Evolutionary conservation across 2,888 invertebrate genomes (phyloP).

Genomic region (Coecobrya sp.): DNA sequence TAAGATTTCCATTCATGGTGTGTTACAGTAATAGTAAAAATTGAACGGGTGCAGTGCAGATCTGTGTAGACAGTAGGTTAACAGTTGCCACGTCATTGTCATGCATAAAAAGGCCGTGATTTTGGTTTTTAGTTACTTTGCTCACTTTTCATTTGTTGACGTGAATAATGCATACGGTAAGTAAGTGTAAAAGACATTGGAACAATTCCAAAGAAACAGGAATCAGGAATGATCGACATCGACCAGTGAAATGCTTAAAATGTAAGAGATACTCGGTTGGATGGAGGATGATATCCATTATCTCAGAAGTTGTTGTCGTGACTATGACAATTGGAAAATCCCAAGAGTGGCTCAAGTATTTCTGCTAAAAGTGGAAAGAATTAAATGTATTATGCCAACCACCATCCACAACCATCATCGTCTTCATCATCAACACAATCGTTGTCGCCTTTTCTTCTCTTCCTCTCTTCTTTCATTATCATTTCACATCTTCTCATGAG

Average conservation of each 20-base stretch:
- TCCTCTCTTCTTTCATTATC: constrained; percentile 50
- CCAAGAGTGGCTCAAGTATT: constrained; percentile 20
- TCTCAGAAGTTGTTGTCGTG: constrained; percentile 38
- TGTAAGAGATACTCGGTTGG: neutral
- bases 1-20: too few species aligned
- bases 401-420: constrained; percentile 11
- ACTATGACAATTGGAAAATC: constrained; percentile 41
- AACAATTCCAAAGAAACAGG: constrained; percentile 61
- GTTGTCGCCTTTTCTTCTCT: constrained; percentile 29
- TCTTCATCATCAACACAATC: constrained; percentile 17
- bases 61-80: neutral
- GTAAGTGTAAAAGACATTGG: constrained; percentile 61
- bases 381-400: constrained; percentile 52
- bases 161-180: neutral
- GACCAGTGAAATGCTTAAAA: neutral
- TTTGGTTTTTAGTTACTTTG: neutral
- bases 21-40: neutral
- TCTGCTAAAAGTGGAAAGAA: constrained; percentile 34
- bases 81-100: neutral
- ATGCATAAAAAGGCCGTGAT: neutral
- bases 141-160: constrained; percentile 9
- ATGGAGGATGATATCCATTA: constrained; percentile 12
- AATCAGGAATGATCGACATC: constrained; percentile 31
- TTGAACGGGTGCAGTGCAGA: neutral
- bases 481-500: constrained; percentile 46